Base-by-base conservation (phyloP, 1,140 invertebrate genomes). In the Leptopilina clavipes region DNA sequence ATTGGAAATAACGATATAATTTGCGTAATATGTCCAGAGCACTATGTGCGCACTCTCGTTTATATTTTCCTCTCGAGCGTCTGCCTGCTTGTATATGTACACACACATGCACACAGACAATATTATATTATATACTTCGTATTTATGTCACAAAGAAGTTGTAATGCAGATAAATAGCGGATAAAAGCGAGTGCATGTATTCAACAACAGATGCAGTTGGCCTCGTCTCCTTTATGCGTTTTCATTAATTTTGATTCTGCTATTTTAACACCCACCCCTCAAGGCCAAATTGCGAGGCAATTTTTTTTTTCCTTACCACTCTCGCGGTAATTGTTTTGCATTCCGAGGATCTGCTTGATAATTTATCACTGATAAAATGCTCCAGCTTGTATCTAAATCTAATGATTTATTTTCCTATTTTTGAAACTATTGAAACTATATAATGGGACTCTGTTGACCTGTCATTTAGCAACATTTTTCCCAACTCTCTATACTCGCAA, bases 161-260 rank as follows among this genome's bases (percentile, higher is more conserved):
- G 48, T 12, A 52, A 52, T n/a, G 14, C 48, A 52, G 14, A 52
- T 52, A 48, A 48, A 48, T 48, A 48, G 45, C n/a, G 45, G 45
- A 48, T 48, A 31, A 31, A 48, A 48, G 45, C 45, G 14, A 12
- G 45, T 48, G 45, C 45, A 48, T 48, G 45, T 48, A 48, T n/a
- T n/a, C n/a, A n/a, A n/a, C n/a, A n/a, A n/a, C n/a, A 48, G 9
- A 48, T 52, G 48, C 48, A 17, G 48, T 52, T 52, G 48, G 48
- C 48, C 48, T 52, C 48, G 48, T 52, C 48, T 52, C 48, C 48
- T 52, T 52, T 52, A 52, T 52, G 48, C 48, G 14, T 52, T 52
- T 52, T 52, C 48, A 52, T 52, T 52, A 52, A 52, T 52, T 52
- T 52, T 52, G 48, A 52, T 52, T 52, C 48, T 52, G n/a, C 48